Conservation (phyloP, 1,140 invertebrate genomes). For the Heliconius congener region DNA sequence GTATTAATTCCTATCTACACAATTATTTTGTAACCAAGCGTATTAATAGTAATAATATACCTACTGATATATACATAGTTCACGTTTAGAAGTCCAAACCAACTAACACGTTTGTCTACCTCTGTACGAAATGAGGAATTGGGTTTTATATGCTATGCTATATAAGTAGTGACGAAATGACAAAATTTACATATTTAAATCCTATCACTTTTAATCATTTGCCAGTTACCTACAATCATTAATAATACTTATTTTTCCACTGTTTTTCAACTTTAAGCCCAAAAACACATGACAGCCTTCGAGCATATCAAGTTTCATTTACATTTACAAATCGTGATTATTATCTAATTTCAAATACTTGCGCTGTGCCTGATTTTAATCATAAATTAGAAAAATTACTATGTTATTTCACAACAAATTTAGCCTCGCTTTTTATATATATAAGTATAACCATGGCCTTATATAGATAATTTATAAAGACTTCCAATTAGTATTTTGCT, state of each 20-base stretch:
- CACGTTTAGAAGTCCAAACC: background rate
- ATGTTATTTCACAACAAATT: background rate
- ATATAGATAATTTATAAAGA: constrained; percentile 13
- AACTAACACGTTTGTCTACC: constrained; percentile 31
- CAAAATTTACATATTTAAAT: background rate
- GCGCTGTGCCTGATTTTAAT: background rate
- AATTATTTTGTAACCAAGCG: constrained; percentile 32
- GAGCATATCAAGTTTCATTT: background rate
- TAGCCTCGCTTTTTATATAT: constrained; percentile 7
- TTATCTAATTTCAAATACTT: constrained; percentile 4
- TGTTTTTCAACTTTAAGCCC: background rate
- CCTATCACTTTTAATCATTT: background rate
- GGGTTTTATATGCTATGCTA: constrained; percentile 24
- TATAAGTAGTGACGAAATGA: background rate
- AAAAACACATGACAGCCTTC: background rate
- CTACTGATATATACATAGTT: constrained; percentile 16
- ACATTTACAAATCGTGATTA: background rate
- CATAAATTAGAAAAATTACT: background rate
- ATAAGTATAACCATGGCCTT: constrained; percentile 13
- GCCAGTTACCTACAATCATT: background rate
- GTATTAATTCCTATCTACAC: constrained; percentile 35
- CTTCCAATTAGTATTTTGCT: constrained; percentile 10
- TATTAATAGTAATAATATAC: constrained; percentile 20
- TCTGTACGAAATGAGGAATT: constrained; percentile 32
- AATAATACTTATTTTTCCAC: background rate